These are phyloP conservation scores for Neodiprion lecontei DNA, from an alignment of 1,140 invertebrate genomes.

Conservation along the genomic window DNA sequence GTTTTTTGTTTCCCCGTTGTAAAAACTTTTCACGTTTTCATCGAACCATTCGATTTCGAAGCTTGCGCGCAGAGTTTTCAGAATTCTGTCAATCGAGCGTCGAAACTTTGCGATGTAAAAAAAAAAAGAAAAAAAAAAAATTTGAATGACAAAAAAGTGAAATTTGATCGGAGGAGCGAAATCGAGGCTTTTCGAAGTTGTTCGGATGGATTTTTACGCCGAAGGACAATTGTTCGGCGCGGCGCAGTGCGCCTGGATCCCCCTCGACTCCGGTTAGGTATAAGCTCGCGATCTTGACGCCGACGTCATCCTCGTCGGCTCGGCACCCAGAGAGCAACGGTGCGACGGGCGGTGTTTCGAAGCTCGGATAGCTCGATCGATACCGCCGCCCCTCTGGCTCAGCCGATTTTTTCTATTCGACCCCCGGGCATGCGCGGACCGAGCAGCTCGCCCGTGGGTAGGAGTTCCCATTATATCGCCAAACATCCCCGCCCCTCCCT, in stretches of 20 bases:
- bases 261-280: background rate
- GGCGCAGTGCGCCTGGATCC: background rate
- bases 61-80: no score
- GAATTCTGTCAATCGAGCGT: no score
- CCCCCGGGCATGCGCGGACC: constrained; percentile 47
- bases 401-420: constrained; percentile 58
- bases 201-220: no score
- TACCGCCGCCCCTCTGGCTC: constrained; percentile 52
- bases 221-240: background rate
- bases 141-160: no score
- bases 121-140: no score
- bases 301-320: constrained; percentile 29
- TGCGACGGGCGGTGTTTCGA: constrained; percentile 10
- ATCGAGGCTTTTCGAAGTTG: no score
- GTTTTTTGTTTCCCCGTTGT: no score
- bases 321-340: constrained; percentile 22
- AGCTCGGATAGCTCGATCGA: constrained; percentile 54
- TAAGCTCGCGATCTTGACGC: background rate
- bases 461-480: constrained; percentile 46
- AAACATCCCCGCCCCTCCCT: constrained; percentile 2
- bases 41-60: no score
- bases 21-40: no score
- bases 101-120: no score
- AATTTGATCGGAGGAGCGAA: no score
- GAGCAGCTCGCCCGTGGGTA: constrained; percentile 29